Evolutionary conservation across 2,888 invertebrate species (phyloP).

Genomic region (Parasteatoda lunata): DNA sequence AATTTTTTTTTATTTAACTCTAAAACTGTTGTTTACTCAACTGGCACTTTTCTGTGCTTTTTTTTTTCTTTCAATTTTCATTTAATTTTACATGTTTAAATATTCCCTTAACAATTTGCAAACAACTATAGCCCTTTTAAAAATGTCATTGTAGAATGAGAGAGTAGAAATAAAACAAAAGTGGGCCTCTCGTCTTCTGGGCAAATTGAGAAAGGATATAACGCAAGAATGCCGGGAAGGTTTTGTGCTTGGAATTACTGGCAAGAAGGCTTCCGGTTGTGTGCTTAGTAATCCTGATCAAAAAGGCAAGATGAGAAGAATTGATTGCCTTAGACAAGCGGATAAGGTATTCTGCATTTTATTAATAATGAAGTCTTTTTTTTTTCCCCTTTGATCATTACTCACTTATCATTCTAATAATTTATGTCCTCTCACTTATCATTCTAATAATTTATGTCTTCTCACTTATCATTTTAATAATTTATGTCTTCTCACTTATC

Average conservation of each 20-base stretch:
- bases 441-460: too few species aligned
- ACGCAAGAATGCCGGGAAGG: constrained; percentile 98
- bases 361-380: too few species aligned
- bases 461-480: too few species aligned
- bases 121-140: not conserved
- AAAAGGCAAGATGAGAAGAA: constrained; percentile 99
- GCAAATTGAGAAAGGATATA: constrained; percentile 98
- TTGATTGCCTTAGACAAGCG: constrained; percentile 98
- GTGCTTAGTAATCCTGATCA: constrained; percentile 99
- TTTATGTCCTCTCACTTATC: too few species aligned
- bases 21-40: too few species aligned
- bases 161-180: constrained; percentile 99
- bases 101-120: not conserved
- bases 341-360: constrained; percentile 84
- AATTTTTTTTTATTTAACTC: not conserved
- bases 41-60: too few species aligned
- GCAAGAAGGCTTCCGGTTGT: constrained; percentile 96
- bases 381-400: too few species aligned
- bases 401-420: too few species aligned
- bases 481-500: too few species aligned
- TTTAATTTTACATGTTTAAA: not conserved
- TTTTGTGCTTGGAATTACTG: constrained; percentile 97
- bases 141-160: constrained; percentile 84
- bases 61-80: too few species aligned
- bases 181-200: constrained; percentile 98